Evolutionary conservation across 30 jellyfish, hydroid and myxozoan genomes (phyloP).

Genomic region (Haliclystus octoradiatus): DNA sequence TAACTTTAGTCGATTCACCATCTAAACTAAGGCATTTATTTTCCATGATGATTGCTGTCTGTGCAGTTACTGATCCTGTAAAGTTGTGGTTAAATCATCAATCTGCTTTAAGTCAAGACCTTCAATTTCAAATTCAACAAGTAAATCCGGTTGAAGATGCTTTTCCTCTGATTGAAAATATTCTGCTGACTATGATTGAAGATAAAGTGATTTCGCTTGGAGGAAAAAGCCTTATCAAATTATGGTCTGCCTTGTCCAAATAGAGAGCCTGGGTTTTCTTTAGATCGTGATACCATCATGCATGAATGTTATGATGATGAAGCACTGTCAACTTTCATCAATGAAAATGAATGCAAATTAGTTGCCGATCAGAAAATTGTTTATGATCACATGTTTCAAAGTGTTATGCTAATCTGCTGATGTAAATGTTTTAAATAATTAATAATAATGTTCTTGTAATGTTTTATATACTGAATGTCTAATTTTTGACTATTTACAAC

Average conservation of each 20-base stretch:
- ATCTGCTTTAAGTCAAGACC: slow-evolving; percentile 1
- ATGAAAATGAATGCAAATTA: neutral
- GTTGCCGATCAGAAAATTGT: neutral
- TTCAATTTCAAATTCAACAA: neutral
- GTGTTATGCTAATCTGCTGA: too few species aligned
- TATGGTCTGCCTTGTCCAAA: neutral
- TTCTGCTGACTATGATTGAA: neutral
- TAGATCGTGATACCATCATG: neutral
- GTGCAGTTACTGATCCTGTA: slow-evolving; percentile 2
- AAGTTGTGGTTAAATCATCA: slow-evolving; percentile 1
- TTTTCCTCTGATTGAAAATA: neutral
- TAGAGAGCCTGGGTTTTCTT: neutral
- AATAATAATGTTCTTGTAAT: too few species aligned
- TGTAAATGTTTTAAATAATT: too few species aligned
- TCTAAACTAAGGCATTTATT: neutral
- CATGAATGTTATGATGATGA: neutral
- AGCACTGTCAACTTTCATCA: neutral
- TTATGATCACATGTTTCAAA: too few species aligned
- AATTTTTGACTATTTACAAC: too few species aligned
- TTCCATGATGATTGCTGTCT: neutral
- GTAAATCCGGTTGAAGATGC: neutral
- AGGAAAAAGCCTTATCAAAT: neutral
- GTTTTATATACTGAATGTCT: too few species aligned
- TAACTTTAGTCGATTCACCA: slow-evolving; percentile 2
- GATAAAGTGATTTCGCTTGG: neutral